A percentile compares a stretch with the other conserved stretches of the same genome.
Conservation (phyloP, 92 coral and sea anemone species). For the Paramuricea clavata region DNA sequence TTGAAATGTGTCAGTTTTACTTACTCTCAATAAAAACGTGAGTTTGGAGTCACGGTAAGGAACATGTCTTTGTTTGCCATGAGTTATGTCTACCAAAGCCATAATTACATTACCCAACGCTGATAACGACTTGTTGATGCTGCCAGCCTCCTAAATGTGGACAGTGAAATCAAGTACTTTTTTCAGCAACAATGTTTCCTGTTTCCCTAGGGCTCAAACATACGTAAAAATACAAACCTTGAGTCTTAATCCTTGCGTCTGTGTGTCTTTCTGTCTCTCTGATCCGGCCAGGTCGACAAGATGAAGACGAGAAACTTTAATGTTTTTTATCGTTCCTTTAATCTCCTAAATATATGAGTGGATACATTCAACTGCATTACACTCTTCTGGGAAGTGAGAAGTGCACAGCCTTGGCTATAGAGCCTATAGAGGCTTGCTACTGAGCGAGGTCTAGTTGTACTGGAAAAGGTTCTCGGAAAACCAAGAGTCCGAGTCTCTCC, state of each 20-base stretch:
- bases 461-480: too few species aligned
- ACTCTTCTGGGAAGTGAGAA: too few species aligned
- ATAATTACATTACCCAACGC: conserved; percentile 98
- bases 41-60: conserved; percentile 97
- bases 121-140: conserved; percentile 94
- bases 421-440: too few species aligned
- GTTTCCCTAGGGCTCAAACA: too few species aligned
- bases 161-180: neutral
- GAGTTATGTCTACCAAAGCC: conserved; percentile 98
- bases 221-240: conserved; percentile 71
- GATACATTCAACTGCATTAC: too few species aligned
- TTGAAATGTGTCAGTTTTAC: neutral
- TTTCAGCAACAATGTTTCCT: too few species aligned
- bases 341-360: conserved; percentile 71
- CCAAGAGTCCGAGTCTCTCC: too few species aligned
- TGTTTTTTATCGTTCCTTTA: conserved; percentile 91
- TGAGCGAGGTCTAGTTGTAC: too few species aligned
- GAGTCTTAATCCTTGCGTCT: conserved; percentile 91
- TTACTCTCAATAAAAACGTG: conserved; percentile 92
- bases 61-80: conserved; percentile 95
- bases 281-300: conserved; percentile 98
- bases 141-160: conserved; percentile 87
- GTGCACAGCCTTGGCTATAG: too few species aligned
- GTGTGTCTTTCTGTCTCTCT: conserved; percentile 97
- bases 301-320: conserved; percentile 93